Evolutionary conservation across 2,888 invertebrate species (phyloP).

Genomic region (Pharmacophagus antenor): DNA sequence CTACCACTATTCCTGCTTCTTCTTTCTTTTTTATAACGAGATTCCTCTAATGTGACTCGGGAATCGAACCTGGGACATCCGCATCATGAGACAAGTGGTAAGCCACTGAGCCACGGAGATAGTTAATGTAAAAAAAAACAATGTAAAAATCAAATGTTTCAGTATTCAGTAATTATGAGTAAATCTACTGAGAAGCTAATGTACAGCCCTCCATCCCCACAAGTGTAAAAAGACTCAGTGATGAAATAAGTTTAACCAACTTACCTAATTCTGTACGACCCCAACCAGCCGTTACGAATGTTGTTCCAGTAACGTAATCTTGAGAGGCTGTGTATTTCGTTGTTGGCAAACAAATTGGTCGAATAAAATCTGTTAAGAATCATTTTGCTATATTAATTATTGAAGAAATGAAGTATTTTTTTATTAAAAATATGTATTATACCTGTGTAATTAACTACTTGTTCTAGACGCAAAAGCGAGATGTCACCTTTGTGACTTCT

Average conservation of each 20-base stretch:
- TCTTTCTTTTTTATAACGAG: too few species aligned
- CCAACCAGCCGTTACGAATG: conserved; percentile 84
- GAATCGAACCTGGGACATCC: too few species aligned
- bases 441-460: conserved; percentile 72
- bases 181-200: neutral
- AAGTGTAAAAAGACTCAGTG: neutral
- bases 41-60: too few species aligned
- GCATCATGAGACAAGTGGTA: too few species aligned
- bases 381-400: neutral
- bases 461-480: conserved; percentile 73
- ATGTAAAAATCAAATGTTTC: neutral
- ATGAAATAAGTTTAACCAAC: conserved; percentile 17
- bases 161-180: neutral
- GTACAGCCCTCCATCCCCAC: neutral
- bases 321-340: conserved; percentile 44
- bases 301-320: conserved; percentile 57
- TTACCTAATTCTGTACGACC: conserved; percentile 80
- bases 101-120: too few species aligned
- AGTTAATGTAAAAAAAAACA: too few species aligned
- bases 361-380: conserved; percentile 48
- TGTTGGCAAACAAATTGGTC: conserved; percentile 71
- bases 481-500: conserved; percentile 68
- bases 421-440: conserved; percentile 28
- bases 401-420: neutral
- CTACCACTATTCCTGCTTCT: too few species aligned